Conservation (phyloP, 2,797 vertebrate species). For the Loriculus beryllinus region DNA sequence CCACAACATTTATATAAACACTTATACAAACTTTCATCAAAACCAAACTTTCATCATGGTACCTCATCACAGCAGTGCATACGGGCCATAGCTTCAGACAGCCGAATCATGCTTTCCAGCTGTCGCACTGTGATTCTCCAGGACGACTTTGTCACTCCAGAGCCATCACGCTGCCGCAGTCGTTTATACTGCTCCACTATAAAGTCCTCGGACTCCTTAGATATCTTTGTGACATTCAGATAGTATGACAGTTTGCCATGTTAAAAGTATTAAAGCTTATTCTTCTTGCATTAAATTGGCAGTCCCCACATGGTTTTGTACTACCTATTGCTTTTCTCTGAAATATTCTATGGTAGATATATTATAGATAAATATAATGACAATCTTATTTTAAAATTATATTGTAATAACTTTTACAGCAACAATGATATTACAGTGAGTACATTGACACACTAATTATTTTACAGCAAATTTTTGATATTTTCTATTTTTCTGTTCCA, state of each 20-base stretch:
- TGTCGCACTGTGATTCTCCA: conserved; percentile 98
- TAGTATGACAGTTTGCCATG: not conserved
- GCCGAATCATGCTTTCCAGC: conserved; percentile 97
- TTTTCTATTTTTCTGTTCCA: not conserved
- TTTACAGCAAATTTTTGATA: not conserved
- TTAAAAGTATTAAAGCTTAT: not conserved
- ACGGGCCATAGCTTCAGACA: conserved; percentile 95
- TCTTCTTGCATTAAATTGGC: not conserved
- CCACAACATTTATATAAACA: not conserved
- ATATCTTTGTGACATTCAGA: conserved; percentile 80
- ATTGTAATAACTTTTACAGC: not conserved
- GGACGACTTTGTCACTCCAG: conserved; percentile 88
- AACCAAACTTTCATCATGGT: not conserved
- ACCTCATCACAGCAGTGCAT: conserved; percentile 99
- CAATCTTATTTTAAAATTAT: not conserved
- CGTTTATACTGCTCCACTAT: conserved; percentile 98
- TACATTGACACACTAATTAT: not conserved
- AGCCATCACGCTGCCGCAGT: conserved; percentile 90
- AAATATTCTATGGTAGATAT: not conserved
- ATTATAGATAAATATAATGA: not conserved
- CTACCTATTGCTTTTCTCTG: not conserved
- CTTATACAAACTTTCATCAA: not conserved
- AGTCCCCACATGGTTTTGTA: not conserved
- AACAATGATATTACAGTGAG: not conserved
- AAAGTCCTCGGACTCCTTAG: conserved; percentile 95